phyloP scores from a whole-genome alignment of 2,797 vertebrate genomes.

The Helarctos malayanus region DNA sequence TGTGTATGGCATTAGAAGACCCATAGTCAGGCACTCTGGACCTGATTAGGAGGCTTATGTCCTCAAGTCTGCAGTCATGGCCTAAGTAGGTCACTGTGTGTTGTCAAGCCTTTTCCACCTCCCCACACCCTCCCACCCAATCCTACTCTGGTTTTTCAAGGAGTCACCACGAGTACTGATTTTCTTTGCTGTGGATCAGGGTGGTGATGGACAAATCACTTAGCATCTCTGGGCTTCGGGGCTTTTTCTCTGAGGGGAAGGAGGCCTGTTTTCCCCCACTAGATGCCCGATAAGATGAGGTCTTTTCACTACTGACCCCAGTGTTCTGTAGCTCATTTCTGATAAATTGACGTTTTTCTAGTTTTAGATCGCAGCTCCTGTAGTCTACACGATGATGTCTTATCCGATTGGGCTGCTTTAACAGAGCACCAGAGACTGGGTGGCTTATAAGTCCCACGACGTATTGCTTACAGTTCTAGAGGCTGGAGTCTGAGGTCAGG shows the following conservation, averaged over 20 bases:
- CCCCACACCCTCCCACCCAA: accelerated
- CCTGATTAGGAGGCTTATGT: not conserved
- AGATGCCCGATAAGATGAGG: not conserved
- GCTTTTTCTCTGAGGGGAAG: not conserved
- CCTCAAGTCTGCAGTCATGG: accelerated
- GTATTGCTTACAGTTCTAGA: not conserved
- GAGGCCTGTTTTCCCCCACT: not conserved
- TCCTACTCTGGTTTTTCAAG: not conserved
- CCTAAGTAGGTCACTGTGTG: no score
- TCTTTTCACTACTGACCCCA: not conserved
- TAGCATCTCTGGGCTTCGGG: not conserved
- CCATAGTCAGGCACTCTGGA: not conserved
- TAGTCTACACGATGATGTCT: not conserved
- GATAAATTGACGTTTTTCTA: not conserved
- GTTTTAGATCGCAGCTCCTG: not conserved
- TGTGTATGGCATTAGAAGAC: not conserved
- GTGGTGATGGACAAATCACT: not conserved
- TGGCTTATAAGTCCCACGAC: not conserved
- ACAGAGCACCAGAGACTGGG: not conserved
- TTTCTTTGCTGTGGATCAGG: not conserved
- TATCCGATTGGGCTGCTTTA: not conserved
- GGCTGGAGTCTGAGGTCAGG: not conserved
- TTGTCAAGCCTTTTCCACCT: not conserved
- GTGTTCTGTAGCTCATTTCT: not conserved
- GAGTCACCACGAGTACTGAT: no score